Base-by-base conservation (phyloP, 1,140 invertebrate species). In the Drosophila arizonae region DNA sequence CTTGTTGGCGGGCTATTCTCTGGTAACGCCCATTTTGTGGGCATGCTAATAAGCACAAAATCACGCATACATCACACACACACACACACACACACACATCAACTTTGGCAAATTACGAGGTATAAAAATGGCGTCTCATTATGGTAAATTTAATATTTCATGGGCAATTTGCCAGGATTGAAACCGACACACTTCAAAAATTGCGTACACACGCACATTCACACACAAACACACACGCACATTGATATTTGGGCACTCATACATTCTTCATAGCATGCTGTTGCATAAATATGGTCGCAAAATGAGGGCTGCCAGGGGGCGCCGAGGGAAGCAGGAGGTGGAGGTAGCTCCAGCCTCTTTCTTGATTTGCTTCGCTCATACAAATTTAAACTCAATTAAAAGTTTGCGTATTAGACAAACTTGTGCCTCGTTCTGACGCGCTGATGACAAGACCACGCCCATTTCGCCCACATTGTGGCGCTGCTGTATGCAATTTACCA, bases 321-420 rank as follows among this genome's bases (percentile, higher is more conserved):
- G 30, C 9, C 9, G 13, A 24, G 33, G 17, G 6, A 11, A 46
- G 26, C 6, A 2, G 24, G 1, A n/a, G 21, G 10, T 13, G 17
- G 36, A 33, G 36, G 17, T 4, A 39, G 36, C 10, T 24, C 30
- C 56, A 33, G 10, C 74, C 41, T 45, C 73, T 77, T 79, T 72
- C 67, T 70, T 73, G 48, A 64, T 67, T 45, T 61, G 52, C 61
- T 67, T 54, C 69, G 68, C 75, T 87, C 82, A 87, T 87, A 77
- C 79, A 87, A 87, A 82, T 87, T 87, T 87, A 87, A 87, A 87
- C 84, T 87, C 84, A 87, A 87, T 87, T 87, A 87, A 88, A 87
- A 87, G 76, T 87, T 77, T 78, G 70, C 79, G 84, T 77, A 79
- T 87, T 88, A 82, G 84, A 81, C 79, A 77, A 79, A 87, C 82